phyloP scores from a whole-genome alignment of 2,888 invertebrate genomes.

The Luperina testacea region DNA sequence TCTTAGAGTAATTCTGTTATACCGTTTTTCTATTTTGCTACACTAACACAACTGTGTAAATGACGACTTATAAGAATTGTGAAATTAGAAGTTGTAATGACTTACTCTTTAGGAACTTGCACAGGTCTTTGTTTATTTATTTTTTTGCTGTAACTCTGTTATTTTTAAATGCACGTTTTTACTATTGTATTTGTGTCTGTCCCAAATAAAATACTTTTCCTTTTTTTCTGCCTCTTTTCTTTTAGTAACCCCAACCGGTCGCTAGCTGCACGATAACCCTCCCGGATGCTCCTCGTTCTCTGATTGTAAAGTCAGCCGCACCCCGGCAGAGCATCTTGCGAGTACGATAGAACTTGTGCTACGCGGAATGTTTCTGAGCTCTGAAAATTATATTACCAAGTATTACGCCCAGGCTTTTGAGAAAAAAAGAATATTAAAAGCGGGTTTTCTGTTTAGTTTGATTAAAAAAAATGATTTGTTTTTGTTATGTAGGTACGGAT shows the following conservation, averaged over 20 bases:
- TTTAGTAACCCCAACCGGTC: conserved; percentile 23
- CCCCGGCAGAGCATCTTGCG: conserved; percentile 64
- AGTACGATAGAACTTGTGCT: conserved; percentile 55
- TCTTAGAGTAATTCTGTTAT: no score
- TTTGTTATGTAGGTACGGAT: not conserved
- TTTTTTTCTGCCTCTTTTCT: not conserved
- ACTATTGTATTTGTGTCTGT: not conserved
- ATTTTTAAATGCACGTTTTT: not conserved
- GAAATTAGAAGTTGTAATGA: not conserved
- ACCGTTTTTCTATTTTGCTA: not conserved
- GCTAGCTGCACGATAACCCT: conserved; percentile 18
- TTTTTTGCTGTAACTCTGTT: not conserved
- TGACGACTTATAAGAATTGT: not conserved
- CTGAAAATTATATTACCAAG: conserved; percentile 46
- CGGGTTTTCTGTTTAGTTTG: not conserved
- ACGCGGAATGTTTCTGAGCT: conserved; percentile 51
- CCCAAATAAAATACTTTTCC: not conserved
- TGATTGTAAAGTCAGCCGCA: conserved; percentile 68
- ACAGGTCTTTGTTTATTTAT: not conserved
- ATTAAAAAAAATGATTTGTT: not conserved
- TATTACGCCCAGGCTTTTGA: conserved; percentile 17
- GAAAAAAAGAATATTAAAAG: conserved; percentile 19
- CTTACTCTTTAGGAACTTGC: not conserved
- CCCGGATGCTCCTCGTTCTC: conserved; percentile 58
- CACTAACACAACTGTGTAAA: not conserved